Percentiles rank a stretch among this genome's conserved stretches.
These are phyloP conservation scores for Heliothis peltigera DNA, from an alignment of 2,888 invertebrate species.

Conservation along the genomic window DNA sequence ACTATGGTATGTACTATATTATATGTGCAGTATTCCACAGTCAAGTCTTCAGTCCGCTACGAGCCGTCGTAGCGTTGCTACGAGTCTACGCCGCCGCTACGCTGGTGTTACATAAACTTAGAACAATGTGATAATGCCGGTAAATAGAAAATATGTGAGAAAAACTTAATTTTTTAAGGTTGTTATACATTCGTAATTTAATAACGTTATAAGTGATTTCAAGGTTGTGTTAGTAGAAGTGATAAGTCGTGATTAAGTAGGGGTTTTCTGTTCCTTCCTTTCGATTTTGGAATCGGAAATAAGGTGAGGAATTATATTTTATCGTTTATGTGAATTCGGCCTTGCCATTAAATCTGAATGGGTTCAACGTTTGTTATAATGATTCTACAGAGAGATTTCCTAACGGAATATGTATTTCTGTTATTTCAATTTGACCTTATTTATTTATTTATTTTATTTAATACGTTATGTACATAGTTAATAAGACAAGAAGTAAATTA, in stretches of 20 bases:
- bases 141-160: conserved; percentile 56
- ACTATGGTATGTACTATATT: conserved; percentile 27
- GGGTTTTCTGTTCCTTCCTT: conserved; percentile 31
- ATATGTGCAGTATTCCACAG: conserved; percentile 25
- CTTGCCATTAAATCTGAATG: conserved; percentile 32
- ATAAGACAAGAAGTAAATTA: no score
- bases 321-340: conserved; percentile 37
- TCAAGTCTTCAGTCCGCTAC: conserved; percentile 72
- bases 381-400: conserved; percentile 24
- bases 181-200: conserved; percentile 32
- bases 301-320: conserved; percentile 55
- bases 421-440: conserved; percentile 32
- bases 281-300: conserved; percentile 50
- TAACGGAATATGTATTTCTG: conserved; percentile 21
- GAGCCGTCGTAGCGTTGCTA: conserved; percentile 73
- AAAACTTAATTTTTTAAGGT: conserved; percentile 28
- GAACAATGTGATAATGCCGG: conserved; percentile 63
- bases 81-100: conserved; percentile 65
- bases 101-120: conserved; percentile 55
- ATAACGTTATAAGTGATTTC: conserved; percentile 21
- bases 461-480: no score
- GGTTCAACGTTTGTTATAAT: conserved; percentile 47
- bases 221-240: conserved; percentile 42
- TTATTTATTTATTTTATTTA: no score
- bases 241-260: conserved; percentile 40